These are phyloP conservation scores for Teleogryllus occipitalis DNA, from an alignment of 1,140 invertebrate genomes.

Conservation along the genomic window DNA sequence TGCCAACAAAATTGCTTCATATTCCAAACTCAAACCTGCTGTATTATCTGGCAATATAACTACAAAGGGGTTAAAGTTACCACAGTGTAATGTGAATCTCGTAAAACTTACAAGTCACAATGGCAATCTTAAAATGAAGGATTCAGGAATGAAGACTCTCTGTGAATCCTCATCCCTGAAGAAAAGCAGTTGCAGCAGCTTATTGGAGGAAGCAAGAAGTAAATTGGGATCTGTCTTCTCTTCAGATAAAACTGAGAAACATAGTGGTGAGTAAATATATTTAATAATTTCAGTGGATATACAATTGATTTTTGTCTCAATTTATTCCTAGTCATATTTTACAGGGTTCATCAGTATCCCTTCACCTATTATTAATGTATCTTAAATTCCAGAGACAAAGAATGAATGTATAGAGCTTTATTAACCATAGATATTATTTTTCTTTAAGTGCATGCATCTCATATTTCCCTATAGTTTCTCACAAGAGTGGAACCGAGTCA, in stretches of 20 bases:
- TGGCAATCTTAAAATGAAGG: slow-evolving; percentile 37
- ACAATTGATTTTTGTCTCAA: too few relatives aligned
- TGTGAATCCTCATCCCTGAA: background rate
- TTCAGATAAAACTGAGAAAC: background rate
- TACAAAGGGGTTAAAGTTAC: slow-evolving; percentile 29
- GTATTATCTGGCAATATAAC: background rate
- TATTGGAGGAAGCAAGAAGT: background rate
- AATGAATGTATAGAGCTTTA: too few relatives aligned
- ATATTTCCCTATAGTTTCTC: background rate
- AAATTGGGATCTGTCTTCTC: background rate
- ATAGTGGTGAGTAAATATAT: background rate
- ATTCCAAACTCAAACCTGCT: slow-evolving; percentile 22
- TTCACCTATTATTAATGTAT: too few relatives aligned
- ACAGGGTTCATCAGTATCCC: too few relatives aligned
- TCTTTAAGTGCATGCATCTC: too few relatives aligned
- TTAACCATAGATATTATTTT: too few relatives aligned
- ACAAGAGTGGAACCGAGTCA: background rate
- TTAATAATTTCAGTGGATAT: background rate
- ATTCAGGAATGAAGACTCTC: slow-evolving; percentile 13
- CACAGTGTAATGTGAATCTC: slow-evolving; percentile 37
- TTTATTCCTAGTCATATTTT: too few relatives aligned
- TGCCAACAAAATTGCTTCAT: slow-evolving; percentile 22
- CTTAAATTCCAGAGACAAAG: too few relatives aligned
- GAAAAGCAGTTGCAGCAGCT: background rate
- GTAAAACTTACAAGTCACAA: slow-evolving; percentile 31